These are phyloP conservation scores for Tangara arthus DNA, from an alignment of 2,797 vertebrate genomes.

Conservation along the genomic window DNA sequence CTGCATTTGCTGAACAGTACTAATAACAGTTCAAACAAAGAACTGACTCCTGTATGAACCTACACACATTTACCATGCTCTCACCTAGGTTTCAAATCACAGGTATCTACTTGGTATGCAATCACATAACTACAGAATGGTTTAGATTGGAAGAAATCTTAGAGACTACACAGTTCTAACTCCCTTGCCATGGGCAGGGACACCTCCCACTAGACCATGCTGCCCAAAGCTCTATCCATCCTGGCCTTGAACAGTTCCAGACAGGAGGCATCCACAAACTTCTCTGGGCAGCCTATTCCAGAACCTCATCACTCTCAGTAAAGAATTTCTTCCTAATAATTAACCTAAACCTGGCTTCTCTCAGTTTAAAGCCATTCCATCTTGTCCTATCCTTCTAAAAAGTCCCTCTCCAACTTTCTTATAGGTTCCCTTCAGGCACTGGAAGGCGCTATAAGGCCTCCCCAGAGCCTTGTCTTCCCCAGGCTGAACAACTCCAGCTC, in stretches of 20 bases:
- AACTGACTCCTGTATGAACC: fast-evolving
- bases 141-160: neutral
- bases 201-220: neutral
- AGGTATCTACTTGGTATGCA: neutral
- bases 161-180: neutral
- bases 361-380: neutral
- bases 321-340: neutral
- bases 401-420: too few relatives aligned
- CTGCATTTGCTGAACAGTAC: neutral
- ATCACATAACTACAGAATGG: neutral
- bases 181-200: too few relatives aligned
- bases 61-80: neutral
- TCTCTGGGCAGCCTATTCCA: neutral
- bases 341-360: neutral
- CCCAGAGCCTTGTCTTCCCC: neutral
- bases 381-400: neutral
- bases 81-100: neutral
- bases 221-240: neutral
- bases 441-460: neutral
- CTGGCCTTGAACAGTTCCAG: neutral
- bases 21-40: neutral
- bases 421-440: neutral
- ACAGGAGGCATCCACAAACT: neutral
- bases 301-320: neutral
- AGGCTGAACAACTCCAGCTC: fast-evolving